phyloP scores from a whole-genome alignment of 2,113 vertebrate genomes.

The Pelodiscus sinensis region DNA sequence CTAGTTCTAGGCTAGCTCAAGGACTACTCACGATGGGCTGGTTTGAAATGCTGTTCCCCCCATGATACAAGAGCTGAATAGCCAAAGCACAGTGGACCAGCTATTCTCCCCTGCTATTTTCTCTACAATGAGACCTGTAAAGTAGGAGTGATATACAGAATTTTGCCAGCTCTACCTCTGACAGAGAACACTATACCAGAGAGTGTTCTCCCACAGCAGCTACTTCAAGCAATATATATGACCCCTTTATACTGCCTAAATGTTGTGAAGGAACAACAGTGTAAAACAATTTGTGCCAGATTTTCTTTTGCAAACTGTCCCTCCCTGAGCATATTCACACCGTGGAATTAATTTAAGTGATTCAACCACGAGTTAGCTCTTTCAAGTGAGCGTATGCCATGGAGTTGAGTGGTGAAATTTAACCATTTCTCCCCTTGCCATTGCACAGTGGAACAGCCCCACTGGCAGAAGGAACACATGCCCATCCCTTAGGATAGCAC shows the following conservation, averaged over 20 bases:
- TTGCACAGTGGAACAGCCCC: background rate
- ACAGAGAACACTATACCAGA: background rate
- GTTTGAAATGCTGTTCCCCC: background rate
- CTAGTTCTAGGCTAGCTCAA: background rate
- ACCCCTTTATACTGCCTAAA: background rate
- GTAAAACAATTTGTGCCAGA: background rate
- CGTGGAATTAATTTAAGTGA: background rate
- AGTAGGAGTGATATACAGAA: fast-evolving
- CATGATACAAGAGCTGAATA: background rate
- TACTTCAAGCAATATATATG: fast-evolving
- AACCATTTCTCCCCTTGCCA: background rate
- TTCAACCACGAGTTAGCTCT: background rate
- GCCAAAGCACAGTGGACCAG: background rate
- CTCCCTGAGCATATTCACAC: background rate
- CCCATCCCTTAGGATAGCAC: background rate
- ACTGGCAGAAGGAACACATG: background rate
- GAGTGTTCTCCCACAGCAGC: background rate
- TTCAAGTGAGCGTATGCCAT: constrained; percentile 5
- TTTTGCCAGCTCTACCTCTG: fast-evolving
- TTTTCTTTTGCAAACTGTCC: background rate
- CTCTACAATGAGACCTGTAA: no score
- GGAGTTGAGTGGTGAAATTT: background rate
- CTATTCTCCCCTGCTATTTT: fast-evolving
- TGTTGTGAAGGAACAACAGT: background rate
- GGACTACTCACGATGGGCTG: background rate